These are phyloP conservation scores for Lethenteron camtschaticum DNA, from an alignment of 2,113 vertebrate genomes.

Conservation along the genomic window DNA sequence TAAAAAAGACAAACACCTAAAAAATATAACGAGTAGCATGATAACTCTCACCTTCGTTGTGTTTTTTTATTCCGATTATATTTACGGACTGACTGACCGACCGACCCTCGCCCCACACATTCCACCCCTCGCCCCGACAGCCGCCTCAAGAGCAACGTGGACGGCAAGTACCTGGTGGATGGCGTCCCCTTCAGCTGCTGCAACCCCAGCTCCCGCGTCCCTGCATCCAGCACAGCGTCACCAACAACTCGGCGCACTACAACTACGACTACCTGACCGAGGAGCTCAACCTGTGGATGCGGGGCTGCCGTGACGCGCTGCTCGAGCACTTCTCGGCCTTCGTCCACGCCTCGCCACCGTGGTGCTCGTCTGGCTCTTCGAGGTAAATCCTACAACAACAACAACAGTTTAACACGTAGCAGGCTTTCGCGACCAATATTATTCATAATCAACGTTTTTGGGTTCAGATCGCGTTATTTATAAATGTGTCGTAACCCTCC, in stretches of 20 bases:
- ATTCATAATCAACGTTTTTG: not conserved
- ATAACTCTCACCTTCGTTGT: no score
- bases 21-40: no score
- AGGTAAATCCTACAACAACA: constrained; percentile 31
- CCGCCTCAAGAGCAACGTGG: constrained; percentile 80
- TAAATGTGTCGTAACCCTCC: no score
- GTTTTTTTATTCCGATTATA: no score
- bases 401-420: no score
- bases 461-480: no score
- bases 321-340: constrained; percentile 57
- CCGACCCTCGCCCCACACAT: no score
- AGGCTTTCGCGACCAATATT: no score
- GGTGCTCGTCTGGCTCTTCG: constrained; percentile 37
- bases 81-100: no score
- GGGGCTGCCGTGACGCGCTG: constrained; percentile 52
- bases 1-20: no score
- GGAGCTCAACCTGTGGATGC: constrained; percentile 76
- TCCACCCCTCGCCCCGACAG: constrained; percentile 18
- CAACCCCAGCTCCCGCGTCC: constrained; percentile 79
- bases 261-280: constrained; percentile 81
- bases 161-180: constrained; percentile 70
- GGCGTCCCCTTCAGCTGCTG: constrained; percentile 94
- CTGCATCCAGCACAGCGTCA: constrained; percentile 87
- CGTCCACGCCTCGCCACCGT: constrained; percentile 45
- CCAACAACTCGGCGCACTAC: constrained; percentile 86